Conservation (phyloP, 2,113 vertebrate species). For the Blennius ocellaris region DNA sequence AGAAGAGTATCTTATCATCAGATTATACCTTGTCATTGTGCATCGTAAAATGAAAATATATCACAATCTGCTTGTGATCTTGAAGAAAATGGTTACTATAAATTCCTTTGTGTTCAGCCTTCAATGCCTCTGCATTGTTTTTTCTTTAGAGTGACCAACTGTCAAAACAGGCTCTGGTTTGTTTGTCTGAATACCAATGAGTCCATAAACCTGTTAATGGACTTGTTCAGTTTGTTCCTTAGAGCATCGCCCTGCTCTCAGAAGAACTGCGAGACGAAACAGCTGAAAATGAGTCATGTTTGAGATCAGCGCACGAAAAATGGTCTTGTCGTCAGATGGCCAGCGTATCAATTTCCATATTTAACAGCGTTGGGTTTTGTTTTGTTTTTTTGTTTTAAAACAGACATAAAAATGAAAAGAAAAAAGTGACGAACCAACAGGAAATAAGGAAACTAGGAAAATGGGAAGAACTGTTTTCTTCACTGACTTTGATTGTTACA, state of each 20-base stretch:
- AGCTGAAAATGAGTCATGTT: conserved; percentile 21
- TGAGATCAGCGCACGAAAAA: background rate
- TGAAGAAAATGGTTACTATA: background rate
- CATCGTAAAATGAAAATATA: too few species aligned
- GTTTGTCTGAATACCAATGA: conserved; percentile 21
- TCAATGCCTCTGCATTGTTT: background rate
- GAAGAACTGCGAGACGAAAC: conserved; percentile 18
- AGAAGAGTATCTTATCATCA: too few species aligned
- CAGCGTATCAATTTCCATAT: too few species aligned
- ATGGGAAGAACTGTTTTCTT: too few species aligned
- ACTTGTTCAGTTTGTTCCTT: conserved; percentile 8
- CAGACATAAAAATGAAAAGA: background rate
- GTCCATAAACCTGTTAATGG: conserved; percentile 13
- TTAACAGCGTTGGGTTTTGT: too few species aligned
- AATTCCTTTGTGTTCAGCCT: background rate
- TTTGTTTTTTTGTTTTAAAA: background rate
- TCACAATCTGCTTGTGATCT: background rate
- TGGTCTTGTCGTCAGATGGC: background rate
- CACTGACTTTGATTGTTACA: background rate
- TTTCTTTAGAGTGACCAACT: background rate
- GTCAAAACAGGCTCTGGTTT: background rate
- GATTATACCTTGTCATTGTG: too few species aligned
- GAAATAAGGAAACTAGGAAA: too few species aligned
- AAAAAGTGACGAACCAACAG: too few species aligned
- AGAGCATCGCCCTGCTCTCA: conserved; percentile 14